phyloP scores from a whole-genome alignment of 1,140 invertebrate species.

The Sesamia nonagrioides region DNA sequence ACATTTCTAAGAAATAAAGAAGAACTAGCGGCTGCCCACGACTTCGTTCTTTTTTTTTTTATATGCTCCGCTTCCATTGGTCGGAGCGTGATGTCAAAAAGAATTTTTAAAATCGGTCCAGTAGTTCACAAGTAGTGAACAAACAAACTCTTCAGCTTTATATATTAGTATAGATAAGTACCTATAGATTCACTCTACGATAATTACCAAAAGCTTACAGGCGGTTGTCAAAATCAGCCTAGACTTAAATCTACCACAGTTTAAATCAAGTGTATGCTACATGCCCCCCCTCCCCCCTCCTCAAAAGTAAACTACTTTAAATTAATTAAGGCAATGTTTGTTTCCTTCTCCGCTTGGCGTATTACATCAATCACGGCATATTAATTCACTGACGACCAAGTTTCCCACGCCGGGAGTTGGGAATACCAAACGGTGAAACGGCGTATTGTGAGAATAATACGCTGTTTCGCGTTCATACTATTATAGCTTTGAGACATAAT shows the following conservation, averaged over 20 bases:
- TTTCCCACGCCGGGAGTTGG: constrained; percentile 21
- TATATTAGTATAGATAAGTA: too few relatives aligned
- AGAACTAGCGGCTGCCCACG: too few relatives aligned
- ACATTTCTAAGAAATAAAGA: too few relatives aligned
- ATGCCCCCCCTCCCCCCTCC: neutral
- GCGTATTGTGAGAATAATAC: constrained; percentile 22
- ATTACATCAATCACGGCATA: constrained; percentile 46
- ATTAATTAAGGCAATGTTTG: constrained; percentile 42
- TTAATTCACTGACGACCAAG: constrained; percentile 41
- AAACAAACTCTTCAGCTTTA: too few relatives aligned
- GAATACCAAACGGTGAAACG: constrained; percentile 2
- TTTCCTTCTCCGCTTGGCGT: constrained; percentile 8
- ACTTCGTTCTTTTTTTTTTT: too few relatives aligned
- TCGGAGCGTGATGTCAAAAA: too few relatives aligned
- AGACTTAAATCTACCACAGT: neutral
- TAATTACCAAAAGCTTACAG: too few relatives aligned
- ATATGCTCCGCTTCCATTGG: too few relatives aligned
- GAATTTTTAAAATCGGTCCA: too few relatives aligned
- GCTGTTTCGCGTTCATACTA: neutral
- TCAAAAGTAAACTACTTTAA: constrained; percentile 46
- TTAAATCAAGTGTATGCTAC: constrained; percentile 2
- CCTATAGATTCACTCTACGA: neutral
- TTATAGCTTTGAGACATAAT: neutral
- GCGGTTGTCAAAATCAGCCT: neutral
- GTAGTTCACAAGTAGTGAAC: too few relatives aligned